These are phyloP conservation scores for Daktulosphaira vitifoliae DNA, from an alignment of 1,140 invertebrate species.

Conservation along the genomic window DNA sequence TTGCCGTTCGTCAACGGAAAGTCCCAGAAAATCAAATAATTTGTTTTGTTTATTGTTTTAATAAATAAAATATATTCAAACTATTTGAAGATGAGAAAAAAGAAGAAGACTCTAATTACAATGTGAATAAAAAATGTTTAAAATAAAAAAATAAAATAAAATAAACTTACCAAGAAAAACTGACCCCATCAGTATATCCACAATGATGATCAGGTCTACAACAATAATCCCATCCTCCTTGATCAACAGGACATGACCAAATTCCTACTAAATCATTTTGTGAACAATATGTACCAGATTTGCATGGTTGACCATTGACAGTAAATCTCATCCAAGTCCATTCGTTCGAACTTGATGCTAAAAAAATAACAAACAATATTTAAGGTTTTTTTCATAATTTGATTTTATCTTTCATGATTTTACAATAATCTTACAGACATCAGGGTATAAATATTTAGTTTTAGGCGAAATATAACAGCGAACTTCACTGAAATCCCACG, in stretches of 20 bases:
- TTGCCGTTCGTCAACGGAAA: too few relatives aligned
- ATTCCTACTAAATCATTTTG: constrained; percentile 63
- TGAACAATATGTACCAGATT: constrained; percentile 57
- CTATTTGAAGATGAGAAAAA: too few relatives aligned
- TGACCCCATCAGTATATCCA: constrained; percentile 67
- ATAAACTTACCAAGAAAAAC: constrained; percentile 59
- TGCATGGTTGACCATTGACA: constrained; percentile 66
- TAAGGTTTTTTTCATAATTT: constrained; percentile 26
- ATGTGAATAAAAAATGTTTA: too few relatives aligned
- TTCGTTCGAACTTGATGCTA: constrained; percentile 30
- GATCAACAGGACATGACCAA: constrained; percentile 68
- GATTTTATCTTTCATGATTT: too few relatives aligned
- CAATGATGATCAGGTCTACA: constrained; percentile 68
- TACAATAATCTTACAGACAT: not conserved
- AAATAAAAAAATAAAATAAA: not conserved
- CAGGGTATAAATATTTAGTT: constrained; percentile 31
- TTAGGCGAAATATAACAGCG: constrained; percentile 41
- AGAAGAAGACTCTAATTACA: too few relatives aligned
- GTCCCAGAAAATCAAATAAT: too few relatives aligned
- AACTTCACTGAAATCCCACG: constrained; percentile 52
- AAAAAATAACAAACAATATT: constrained; percentile 15
- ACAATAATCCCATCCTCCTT: constrained; percentile 69
- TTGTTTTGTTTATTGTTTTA: not conserved
- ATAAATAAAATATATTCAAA: too few relatives aligned
- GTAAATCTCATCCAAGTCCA: constrained; percentile 60